Percentiles rank a stretch among this genome's conserved stretches.
These are phyloP conservation scores for Macrophya annulata DNA, from an alignment of 2,888 invertebrate genomes.

Conservation along the genomic window DNA sequence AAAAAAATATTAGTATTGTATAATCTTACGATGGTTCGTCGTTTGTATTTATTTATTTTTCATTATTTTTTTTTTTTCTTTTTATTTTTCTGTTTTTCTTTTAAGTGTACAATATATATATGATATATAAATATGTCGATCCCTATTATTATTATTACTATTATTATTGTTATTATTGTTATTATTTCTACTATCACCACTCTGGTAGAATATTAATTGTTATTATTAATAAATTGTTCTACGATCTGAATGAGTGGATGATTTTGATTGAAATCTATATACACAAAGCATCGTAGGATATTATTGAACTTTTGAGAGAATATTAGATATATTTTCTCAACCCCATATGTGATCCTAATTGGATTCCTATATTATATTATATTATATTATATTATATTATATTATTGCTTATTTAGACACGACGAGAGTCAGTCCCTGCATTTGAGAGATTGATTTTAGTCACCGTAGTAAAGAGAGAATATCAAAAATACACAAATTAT, in stretches of 20 bases:
- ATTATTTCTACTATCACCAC: not conserved
- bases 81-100: not conserved
- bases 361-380: constrained; percentile 14
- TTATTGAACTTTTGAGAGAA: not conserved
- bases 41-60: constrained; percentile 15
- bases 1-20: constrained; percentile 24
- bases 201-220: not conserved
- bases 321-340: constrained; percentile 36
- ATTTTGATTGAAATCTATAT: not conserved
- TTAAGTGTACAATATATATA: not conserved
- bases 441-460: constrained; percentile 41
- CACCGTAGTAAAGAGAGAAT: constrained; percentile 23
- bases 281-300: constrained; percentile 31
- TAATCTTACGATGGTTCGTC: constrained; percentile 40
- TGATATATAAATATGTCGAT: not conserved
- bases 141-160: not conserved
- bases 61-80: not conserved
- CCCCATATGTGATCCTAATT: not conserved
- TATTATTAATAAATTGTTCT: not conserved
- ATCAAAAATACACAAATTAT: constrained; percentile 26
- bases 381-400: constrained; percentile 26
- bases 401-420: constrained; percentile 50
- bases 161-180: constrained; percentile 10
- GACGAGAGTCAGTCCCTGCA: constrained; percentile 21
- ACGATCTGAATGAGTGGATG: not conserved